Evolutionary conservation across 2,113 vertebrate species (phyloP).

Genomic region (Crocuta crocuta): DNA sequence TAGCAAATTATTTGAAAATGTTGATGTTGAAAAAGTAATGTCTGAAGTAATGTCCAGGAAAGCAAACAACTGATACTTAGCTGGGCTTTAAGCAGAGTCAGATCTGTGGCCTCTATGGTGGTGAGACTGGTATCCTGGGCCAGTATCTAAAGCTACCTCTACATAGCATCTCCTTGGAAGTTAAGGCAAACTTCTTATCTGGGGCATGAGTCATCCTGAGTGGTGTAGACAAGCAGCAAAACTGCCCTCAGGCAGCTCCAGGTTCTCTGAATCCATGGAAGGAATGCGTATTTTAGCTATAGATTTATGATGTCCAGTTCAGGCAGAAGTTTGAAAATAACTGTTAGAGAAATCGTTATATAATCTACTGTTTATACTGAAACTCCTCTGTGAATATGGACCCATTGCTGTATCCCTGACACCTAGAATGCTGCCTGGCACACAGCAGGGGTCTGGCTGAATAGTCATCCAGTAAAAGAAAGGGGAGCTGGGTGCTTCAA

Average conservation of each 20-base stretch:
- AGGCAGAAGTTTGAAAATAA: slow-evolving; percentile 34
- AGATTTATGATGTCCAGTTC: slow-evolving; percentile 5
- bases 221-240: not conserved
- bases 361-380: not conserved
- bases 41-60: not conserved
- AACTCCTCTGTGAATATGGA: not conserved
- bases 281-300: not conserved
- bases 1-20: not conserved
- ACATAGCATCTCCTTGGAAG: not conserved
- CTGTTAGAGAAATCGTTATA: not conserved
- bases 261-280: not conserved
- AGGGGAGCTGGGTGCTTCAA: not conserved
- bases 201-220: not conserved
- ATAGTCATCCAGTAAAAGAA: not conserved
- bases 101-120: not conserved
- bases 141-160: not conserved
- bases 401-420: not conserved
- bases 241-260: not conserved
- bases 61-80: not conserved
- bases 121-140: not conserved
- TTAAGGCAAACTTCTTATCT: slow-evolving; percentile 9
- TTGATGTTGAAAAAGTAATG: not conserved
- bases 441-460: not conserved
- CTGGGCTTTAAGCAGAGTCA: not conserved
- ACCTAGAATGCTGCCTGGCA: not conserved